Evolutionary conservation across 2,113 vertebrate species (phyloP), one percentile per base, ranked within the genome.

Genomic region (Brachionichthys hirsutus): DNA sequence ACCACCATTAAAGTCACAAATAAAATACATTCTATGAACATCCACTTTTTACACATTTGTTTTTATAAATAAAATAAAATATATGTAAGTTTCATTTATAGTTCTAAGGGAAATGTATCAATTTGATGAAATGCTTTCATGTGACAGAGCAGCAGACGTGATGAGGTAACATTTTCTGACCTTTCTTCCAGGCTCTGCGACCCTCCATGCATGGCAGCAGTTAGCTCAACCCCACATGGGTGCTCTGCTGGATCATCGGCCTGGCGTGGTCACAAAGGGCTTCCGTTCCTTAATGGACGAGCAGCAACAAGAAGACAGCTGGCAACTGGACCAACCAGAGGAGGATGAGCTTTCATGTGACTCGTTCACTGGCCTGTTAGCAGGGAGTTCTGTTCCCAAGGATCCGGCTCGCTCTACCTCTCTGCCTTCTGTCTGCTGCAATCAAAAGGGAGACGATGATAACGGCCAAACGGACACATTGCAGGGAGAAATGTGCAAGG

Each of bases 121-220:
- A 24, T 15, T 42, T 22, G 1, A 45, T 44, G 9, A 35, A 11
- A 17, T 63, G 24, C 12, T 40, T 40, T 40, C 12, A 2, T 38
- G 4, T 38, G 4, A 38, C 12, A 68, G 24, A 30, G 24, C 22
- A 49, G 36, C 35, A 49, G 18, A 9, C 6, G n/a, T 0, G 3
- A 16, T 55, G 12, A 0, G 12, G 10, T 77, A 68, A 77, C 65
- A 17, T 34, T 41, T 16, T 59, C 15, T 70, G 42, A 20, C 19
- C 19, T 30, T 52, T 56, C 1, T 19, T 4, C 4, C 86, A 99
- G 97, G 97, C 78, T 99, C 97, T 41, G 97, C 92, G 65, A 99
- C 97, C n/a, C 92, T 98, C 63, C 96, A 98, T 73, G 96, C 98
- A 11, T 99, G 97, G 97, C 97, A 99, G 88, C 97, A 96, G 90